Evolutionary conservation across 2,797 vertebrate species (phyloP).

Genomic region (Netta rufina): DNA sequence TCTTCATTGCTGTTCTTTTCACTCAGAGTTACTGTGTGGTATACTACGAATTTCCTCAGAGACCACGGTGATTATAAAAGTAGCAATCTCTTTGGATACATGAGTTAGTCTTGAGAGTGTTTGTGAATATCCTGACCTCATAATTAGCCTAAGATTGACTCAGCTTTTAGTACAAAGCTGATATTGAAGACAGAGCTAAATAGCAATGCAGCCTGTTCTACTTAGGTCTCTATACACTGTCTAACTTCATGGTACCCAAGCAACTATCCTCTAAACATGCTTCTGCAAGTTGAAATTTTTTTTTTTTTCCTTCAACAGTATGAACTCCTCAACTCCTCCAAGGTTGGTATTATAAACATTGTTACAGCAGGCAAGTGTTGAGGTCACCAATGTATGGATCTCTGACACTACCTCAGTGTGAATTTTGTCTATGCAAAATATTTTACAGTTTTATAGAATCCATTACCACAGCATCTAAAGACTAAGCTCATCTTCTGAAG

Average conservation of each 20-base stretch:
- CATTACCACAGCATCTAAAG: neutral
- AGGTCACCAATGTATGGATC: neutral
- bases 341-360: neutral
- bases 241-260: neutral
- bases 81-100: neutral
- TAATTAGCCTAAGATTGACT: neutral
- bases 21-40: neutral
- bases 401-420: neutral
- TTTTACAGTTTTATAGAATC: neutral
- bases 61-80: neutral
- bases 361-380: neutral
- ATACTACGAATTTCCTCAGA: neutral
- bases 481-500: neutral
- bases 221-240: neutral
- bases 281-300: neutral
- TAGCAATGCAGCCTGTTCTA: fast-evolving
- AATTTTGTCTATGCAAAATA: neutral
- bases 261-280: neutral
- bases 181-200: neutral
- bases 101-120: neutral
- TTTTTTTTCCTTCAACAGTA: neutral
- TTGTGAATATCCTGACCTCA: neutral
- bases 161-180: neutral
- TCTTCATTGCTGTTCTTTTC: neutral
- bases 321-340: neutral